Base-by-base conservation (phyloP, 2,888 invertebrate genomes). In the Graphium colonna region DNA sequence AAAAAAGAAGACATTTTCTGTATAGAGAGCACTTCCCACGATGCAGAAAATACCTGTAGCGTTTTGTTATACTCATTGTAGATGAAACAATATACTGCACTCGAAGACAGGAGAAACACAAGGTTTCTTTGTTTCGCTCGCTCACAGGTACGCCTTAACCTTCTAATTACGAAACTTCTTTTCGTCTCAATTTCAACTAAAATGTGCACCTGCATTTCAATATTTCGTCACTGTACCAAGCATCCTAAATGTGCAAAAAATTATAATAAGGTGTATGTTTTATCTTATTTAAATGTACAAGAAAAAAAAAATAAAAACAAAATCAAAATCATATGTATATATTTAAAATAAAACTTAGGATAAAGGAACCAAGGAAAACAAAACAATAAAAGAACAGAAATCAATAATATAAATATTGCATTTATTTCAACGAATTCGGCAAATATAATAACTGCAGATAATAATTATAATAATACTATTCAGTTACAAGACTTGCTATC, bases 361-460 rank as follows among this genome's bases (percentile, higher is more conserved):
- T 71, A 82, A 77, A 83, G 80, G 80, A 78, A 82, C 77, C 71
- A 80, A 84, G 81, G 82, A 76, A 79, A 78, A 71, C 74, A 81
- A 73, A 68, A 73, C 73, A 76, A 71, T 68, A 82, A 79, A 80
- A 87, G 83, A 83, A 84, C 83, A 83, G 84, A 86, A 84, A 75
- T 85, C 82, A 87, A 85, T 88, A 90, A 90, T 90, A 89, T 90
- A 90, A 90, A 90, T 90, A 90, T 90, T 90, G 85, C 83, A 86
- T 90, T 90, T 90, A 90, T 90, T 89, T 90, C 84, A 90, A 89
- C 87, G 83, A 88, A 86, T 90, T 86, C 82, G 82, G 86, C 82
- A 82, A 88, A 87, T 88, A 87, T 79, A 87, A 88, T 87, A 87
- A 86, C 83, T 85, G 85, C 84, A 83, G 81, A 84, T 85, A 82